Evolutionary conservation across 2,113 vertebrate species (phyloP).

Genomic region (Pedetes capensis): DNA sequence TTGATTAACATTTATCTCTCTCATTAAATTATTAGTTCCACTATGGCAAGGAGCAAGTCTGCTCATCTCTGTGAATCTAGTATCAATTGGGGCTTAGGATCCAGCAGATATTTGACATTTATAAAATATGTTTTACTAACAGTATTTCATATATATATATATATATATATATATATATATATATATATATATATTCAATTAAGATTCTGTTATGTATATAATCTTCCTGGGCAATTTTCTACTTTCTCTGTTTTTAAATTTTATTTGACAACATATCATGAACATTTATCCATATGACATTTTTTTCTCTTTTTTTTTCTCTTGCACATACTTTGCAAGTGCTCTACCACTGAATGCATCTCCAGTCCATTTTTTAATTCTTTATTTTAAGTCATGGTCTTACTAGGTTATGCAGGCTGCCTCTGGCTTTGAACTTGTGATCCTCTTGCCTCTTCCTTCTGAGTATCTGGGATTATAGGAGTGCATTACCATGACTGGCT

Average conservation of each 20-base stretch:
- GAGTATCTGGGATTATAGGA: background rate
- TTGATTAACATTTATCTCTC: slow-evolving; percentile 18
- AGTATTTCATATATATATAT: background rate
- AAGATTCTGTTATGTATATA: background rate
- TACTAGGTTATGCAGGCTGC: too few species aligned
- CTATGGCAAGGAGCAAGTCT: background rate
- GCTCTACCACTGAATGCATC: too few species aligned
- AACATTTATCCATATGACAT: background rate
- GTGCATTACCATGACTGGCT: background rate
- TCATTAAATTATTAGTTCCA: background rate
- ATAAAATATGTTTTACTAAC: background rate
- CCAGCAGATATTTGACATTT: background rate
- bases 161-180: background rate
- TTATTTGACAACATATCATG: background rate
- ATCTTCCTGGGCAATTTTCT: background rate
- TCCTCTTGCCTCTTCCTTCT: background rate
- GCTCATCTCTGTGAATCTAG: background rate
- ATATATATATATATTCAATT: background rate
- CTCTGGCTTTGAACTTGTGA: background rate
- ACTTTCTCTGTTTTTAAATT: background rate
- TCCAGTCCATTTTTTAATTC: too few species aligned
- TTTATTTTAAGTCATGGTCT: background rate
- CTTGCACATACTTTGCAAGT: too few species aligned
- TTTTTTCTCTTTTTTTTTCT: background rate
- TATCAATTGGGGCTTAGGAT: background rate